Conservation (phyloP, 2,113 vertebrate genomes). For the Heterocephalus glaber region DNA sequence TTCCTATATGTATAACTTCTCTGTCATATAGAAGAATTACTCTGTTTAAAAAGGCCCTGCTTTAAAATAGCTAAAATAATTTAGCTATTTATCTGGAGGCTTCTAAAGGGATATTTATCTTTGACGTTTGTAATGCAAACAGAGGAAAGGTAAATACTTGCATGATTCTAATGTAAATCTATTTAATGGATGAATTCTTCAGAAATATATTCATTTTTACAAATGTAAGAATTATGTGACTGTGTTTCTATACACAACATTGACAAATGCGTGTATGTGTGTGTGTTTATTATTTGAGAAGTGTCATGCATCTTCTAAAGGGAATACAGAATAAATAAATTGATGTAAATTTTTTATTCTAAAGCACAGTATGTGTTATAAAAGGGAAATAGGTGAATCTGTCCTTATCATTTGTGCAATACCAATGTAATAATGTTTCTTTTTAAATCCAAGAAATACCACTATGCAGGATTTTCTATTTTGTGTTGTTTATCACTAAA, state of each 20-base stretch:
- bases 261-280: neutral
- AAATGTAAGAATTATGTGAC: neutral
- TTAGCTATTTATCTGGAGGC: slow-evolving; percentile 29
- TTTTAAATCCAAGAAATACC: neutral
- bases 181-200: neutral
- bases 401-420: neutral
- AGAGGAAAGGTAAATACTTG: neutral
- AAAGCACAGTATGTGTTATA: neutral
- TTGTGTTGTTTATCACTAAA: neutral
- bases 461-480: neutral
- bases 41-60: slow-evolving; percentile 27
- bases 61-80: slow-evolving; percentile 52
- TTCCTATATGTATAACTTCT: slow-evolving; percentile 5
- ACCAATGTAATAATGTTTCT: neutral
- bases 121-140: neutral
- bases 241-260: neutral
- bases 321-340: neutral
- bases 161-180: slow-evolving; percentile 42
- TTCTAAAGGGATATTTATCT: slow-evolving; percentile 42
- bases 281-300: neutral
- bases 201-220: neutral
- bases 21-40: slow-evolving; percentile 48
- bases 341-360: neutral
- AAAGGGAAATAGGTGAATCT: neutral
- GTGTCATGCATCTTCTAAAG: neutral